Base-by-base conservation (phyloP, 2,888 invertebrate genomes). In the Rutpela maculata region DNA sequence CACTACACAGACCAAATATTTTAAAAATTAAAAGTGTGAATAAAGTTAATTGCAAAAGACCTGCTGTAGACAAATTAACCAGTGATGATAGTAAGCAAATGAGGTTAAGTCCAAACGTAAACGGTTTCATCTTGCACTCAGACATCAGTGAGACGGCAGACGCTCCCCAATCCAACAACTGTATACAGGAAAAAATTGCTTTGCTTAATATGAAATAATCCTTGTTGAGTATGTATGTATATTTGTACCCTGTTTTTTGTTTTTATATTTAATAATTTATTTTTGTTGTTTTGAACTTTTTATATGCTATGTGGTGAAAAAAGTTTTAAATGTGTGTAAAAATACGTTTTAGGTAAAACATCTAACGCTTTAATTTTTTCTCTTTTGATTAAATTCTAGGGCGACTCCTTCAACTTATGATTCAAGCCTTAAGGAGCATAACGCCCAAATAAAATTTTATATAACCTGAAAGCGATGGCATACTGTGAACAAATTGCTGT, bases 101-200 rank as follows among this genome's bases (percentile, higher is more conserved):
- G 77, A 85, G 87, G 43, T 59, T 67, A 55, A 19, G 35, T 74
- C 83, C 84, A 55, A 87, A 86, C 77, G 84, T 87, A 59, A 88
- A 88, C 77, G 87, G 87, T 22, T 88, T 87, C 81, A 85, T 88
- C 76, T 80, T 88, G 56, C 88, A 88, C 79, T 84, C 88, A 50
- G 88, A 88, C 75, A 85, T 88, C 69, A 86, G 86, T 76, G 88
- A 88, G 78, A 77, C 81, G 59, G 85, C 86, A 65, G 87, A 88
- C 63, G 83, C 86, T 63, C 86, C 85, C 31, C 83, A 85, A 56
- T 81, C 85, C 70, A 84, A 85, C 76, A 86, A 84, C 77, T 83
- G 84, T 77, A 83, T 87, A 75, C 87, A 85, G 81, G 86, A 85
- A 80, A 87, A 86, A 80, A 85, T 86, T 35, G 84, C 86, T 74